Percentiles rank a stretch among this genome's conserved stretches.
phyloP scores from a whole-genome alignment of 2,888 invertebrate species.

The Saturnia japonica region DNA sequence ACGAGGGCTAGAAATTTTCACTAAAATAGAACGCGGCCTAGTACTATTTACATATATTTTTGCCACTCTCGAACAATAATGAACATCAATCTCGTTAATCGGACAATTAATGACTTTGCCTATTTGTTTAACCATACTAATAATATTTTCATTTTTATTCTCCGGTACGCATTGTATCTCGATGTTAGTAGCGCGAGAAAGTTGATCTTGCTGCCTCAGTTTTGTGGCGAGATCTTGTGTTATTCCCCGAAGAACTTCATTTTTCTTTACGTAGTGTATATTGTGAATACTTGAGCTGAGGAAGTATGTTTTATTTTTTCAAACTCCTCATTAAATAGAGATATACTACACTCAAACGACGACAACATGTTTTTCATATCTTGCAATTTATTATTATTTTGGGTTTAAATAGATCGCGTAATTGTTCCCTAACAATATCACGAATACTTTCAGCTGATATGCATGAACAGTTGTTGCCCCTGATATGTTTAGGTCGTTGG shows the following conservation, averaged over 20 bases:
- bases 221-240: background rate
- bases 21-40: background rate
- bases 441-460: background rate
- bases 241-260: background rate
- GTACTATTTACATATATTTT: background rate
- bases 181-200: background rate
- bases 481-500: background rate
- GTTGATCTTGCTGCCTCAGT: background rate
- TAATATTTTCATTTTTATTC: background rate
- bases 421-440: background rate
- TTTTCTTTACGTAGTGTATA: background rate
- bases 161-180: background rate
- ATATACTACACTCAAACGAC: background rate
- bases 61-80: background rate
- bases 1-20: background rate
- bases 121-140: background rate
- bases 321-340: background rate
- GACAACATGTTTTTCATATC: background rate
- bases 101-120: background rate
- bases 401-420: background rate
- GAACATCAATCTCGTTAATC: background rate
- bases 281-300: background rate
- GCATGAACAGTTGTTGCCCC: background rate
- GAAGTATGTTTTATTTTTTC: background rate
- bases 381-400: background rate